Conservation (phyloP, 2,888 invertebrate genomes). For the Hypercompe scribonia region DNA sequence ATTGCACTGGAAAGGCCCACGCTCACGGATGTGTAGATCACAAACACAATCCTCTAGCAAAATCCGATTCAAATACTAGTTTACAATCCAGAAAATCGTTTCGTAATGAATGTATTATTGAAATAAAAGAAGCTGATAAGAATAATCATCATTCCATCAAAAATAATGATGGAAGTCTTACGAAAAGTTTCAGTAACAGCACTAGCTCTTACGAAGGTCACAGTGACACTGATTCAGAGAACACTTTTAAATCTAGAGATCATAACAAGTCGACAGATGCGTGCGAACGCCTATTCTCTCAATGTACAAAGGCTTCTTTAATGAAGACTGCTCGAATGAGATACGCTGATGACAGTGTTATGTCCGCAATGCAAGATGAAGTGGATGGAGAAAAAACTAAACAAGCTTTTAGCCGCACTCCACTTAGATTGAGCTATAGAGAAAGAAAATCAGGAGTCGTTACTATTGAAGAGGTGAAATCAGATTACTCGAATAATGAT, state of each 20-base stretch:
- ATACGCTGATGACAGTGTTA: slow-evolving; percentile 82
- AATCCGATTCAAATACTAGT: slow-evolving; percentile 81
- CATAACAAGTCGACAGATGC: slow-evolving; percentile 73
- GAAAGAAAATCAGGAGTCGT: slow-evolving; percentile 80
- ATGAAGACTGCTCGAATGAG: slow-evolving; percentile 88
- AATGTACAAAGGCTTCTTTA: slow-evolving; percentile 86
- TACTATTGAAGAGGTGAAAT: slow-evolving; percentile 83
- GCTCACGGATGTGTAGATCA: slow-evolving; percentile 89
- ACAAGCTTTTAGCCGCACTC: slow-evolving; percentile 72
- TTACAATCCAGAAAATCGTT: slow-evolving; percentile 79
- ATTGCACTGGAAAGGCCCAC: slow-evolving; percentile 92
- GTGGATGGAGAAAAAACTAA: slow-evolving; percentile 79
- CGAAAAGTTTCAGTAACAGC: slow-evolving; percentile 87
- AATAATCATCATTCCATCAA: slow-evolving; percentile 61
- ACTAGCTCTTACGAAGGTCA: slow-evolving; percentile 89
- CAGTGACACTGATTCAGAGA: slow-evolving; percentile 89
- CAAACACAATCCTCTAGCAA: slow-evolving; percentile 76
- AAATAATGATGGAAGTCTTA: slow-evolving; percentile 69
- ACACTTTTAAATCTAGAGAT: slow-evolving; percentile 77
- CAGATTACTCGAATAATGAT: slow-evolving; percentile 74
- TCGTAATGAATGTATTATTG: slow-evolving; percentile 77
- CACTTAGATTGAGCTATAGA: slow-evolving; percentile 76
- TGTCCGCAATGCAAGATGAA: slow-evolving; percentile 73
- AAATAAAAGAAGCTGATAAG: slow-evolving; percentile 77
- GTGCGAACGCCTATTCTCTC: slow-evolving; percentile 84